Base-by-base conservation (phyloP, 37 sponge, comb jelly and placozoan genomes). In the Chondrilla cf. caribensis region DNA sequence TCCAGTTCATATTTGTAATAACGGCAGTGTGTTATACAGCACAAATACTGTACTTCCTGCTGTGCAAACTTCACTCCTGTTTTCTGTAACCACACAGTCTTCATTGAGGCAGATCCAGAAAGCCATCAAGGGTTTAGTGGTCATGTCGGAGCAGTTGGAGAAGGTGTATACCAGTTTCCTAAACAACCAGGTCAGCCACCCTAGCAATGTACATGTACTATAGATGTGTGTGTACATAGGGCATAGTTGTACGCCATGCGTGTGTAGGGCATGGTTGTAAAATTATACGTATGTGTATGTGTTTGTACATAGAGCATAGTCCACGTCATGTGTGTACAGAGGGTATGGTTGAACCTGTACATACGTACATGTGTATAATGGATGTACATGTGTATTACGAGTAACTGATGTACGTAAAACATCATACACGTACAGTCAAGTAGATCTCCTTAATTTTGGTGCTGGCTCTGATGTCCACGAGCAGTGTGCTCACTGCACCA, bases 111-210 rank as follows among this genome's bases (percentile, higher is more conserved):
- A 90, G 35, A 94, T 99, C 76, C 89, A 94, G 82, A 99, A 99
- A 66, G 99, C 99, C 36, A 96, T 99, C 88, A 99, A 96, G 70
- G 99, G 99, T 62, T 72, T 99, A 5, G 95, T 96, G 43, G 99
- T 99, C 36, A 99, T 99, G 99, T 96, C 97, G 9, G 97, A 96
- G 44, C 91, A 92, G 60, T 60, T 99, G 54, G 99, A 99, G 58
- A 88, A n/a, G 39, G 91, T 99, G 2, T 99, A 94, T 88, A 94
- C 91, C 19, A 94, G 93, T 37, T 94, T 99, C 58, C 42, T 92
- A 8, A 94, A 94, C 72, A 96, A 94, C 65, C 90, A 87, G 73
- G 86, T 86, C 43, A 29, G 62, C 6, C 31, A 7, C 3, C 22
- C 29, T 82, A 19, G 22, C 51, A 9, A 7, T 25, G 9, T 19